Evolutionary conservation across 2,797 vertebrate species (phyloP).

Genomic region (Acrossocheilus wenchowensis): DNA sequence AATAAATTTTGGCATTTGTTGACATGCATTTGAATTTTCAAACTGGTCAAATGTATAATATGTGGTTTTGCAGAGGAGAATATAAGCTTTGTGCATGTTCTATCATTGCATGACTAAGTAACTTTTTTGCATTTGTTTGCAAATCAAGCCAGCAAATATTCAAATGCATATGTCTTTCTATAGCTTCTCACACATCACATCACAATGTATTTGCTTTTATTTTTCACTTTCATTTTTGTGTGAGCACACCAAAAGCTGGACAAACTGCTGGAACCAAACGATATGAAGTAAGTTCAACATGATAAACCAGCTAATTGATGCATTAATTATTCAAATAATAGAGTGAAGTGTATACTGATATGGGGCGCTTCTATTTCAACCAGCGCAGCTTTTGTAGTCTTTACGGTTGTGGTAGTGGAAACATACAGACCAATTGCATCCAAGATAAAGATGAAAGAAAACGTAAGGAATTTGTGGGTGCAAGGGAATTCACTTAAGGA

Average conservation of each 20-base stretch:
- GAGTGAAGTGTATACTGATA: too few species aligned
- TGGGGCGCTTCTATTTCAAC: neutral
- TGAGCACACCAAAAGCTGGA: neutral
- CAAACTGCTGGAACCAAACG: neutral
- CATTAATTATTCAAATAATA: neutral
- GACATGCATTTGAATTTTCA: too few species aligned
- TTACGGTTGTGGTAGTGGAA: neutral
- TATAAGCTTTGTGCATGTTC: too few species aligned
- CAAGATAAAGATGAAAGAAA: too few species aligned
- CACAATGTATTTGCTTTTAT: neutral
- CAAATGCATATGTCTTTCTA: too few species aligned
- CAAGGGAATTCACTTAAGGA: too few species aligned
- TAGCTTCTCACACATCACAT: neutral
- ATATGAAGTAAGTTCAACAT: neutral
- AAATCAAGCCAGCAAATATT: too few species aligned
- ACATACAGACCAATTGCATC: neutral
- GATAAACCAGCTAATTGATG: neutral
- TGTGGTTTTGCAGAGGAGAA: too few species aligned
- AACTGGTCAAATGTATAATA: too few species aligned
- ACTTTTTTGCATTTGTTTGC: too few species aligned
- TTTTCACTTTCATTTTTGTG: neutral
- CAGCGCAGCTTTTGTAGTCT: neutral
- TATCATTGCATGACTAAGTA: too few species aligned
- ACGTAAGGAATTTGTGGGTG: too few species aligned
- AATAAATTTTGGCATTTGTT: neutral